Evolutionary conservation across 2,113 vertebrate genomes (phyloP).

Genomic region (Clarias batrachus): DNA sequence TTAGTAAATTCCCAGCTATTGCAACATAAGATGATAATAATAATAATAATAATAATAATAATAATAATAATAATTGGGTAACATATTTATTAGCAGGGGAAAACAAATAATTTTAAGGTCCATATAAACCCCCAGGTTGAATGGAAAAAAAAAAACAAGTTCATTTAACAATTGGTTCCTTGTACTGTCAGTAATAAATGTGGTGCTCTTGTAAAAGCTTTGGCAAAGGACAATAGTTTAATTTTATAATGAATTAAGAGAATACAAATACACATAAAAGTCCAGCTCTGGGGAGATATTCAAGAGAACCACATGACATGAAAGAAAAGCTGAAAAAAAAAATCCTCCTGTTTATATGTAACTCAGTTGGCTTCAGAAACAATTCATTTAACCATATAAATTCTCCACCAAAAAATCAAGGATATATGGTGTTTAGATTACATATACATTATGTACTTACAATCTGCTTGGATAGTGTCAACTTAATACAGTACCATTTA

Average conservation of each 20-base stretch:
- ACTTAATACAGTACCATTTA: not conserved
- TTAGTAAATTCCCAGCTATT: slow-evolving; percentile 18
- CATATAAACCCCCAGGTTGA: not conserved
- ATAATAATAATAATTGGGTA: slow-evolving; percentile 7
- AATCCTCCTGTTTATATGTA: slow-evolving; percentile 20
- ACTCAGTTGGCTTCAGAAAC: slow-evolving; percentile 30
- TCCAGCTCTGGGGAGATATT: slow-evolving; percentile 33
- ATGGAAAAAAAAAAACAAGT: slow-evolving; percentile 14
- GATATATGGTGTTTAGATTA: not conserved
- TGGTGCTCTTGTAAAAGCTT: slow-evolving; percentile 39
- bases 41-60: no score
- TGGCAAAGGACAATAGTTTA: slow-evolving; percentile 33
- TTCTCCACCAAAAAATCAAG: not conserved
- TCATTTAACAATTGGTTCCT: slow-evolving; percentile 27
- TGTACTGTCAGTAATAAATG: slow-evolving; percentile 9
- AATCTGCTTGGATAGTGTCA: not conserved
- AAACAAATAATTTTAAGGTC: slow-evolving; percentile 35
- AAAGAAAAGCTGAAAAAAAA: slow-evolving; percentile 41
- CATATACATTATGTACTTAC: not conserved
- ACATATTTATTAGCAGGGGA: slow-evolving; percentile 23
- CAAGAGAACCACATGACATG: slow-evolving; percentile 40
- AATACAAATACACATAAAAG: slow-evolving; percentile 15
- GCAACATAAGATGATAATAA: not conserved
- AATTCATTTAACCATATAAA: not conserved
- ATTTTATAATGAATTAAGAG: slow-evolving; percentile 38